Evolutionary conservation across 2,888 invertebrate species (phyloP).

Genomic region (Drosophila paucipuncta): DNA sequence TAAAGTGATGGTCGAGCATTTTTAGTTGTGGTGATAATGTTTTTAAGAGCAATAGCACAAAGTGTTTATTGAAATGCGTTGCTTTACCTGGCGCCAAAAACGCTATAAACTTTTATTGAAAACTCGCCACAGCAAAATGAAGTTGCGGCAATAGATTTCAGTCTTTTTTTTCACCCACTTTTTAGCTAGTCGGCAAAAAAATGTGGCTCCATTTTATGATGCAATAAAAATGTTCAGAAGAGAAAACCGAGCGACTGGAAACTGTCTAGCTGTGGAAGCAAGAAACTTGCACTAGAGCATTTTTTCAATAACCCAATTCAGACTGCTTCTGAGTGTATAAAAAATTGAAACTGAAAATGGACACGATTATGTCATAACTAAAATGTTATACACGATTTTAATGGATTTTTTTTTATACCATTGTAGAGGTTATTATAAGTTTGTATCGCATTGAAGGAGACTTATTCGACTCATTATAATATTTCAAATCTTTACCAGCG

Average conservation of each 20-base stretch:
- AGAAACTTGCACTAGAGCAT: neutral
- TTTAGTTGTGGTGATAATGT: neutral
- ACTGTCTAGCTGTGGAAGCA: neutral
- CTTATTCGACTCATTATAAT: too few species aligned
- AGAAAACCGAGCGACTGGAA: neutral
- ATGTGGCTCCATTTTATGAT: slow-evolving; percentile 47
- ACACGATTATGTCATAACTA: neutral
- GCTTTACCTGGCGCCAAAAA: slow-evolving; percentile 40
- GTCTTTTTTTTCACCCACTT: neutral
- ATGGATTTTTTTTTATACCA: neutral
- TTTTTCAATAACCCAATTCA: neutral
- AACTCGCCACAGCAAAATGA: slow-evolving; percentile 34
- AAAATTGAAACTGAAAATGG: neutral
- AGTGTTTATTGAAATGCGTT: slow-evolving; percentile 31
- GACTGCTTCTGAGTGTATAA: neutral
- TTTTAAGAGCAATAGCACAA: neutral
- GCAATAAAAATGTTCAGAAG: slow-evolving; percentile 48
- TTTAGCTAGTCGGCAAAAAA: slow-evolving; percentile 12
- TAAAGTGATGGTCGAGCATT: neutral
- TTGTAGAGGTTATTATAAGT: too few species aligned
- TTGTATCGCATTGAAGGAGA: too few species aligned
- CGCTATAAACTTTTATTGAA: slow-evolving; percentile 52
- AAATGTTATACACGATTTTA: neutral
- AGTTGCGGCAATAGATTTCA: slow-evolving; percentile 31
- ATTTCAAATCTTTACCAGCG: neutral